Percentiles rank a stretch among this genome's conserved stretches.
Evolutionary conservation across 1,140 invertebrate genomes (phyloP).

Genomic region (Drosophila elegans): DNA sequence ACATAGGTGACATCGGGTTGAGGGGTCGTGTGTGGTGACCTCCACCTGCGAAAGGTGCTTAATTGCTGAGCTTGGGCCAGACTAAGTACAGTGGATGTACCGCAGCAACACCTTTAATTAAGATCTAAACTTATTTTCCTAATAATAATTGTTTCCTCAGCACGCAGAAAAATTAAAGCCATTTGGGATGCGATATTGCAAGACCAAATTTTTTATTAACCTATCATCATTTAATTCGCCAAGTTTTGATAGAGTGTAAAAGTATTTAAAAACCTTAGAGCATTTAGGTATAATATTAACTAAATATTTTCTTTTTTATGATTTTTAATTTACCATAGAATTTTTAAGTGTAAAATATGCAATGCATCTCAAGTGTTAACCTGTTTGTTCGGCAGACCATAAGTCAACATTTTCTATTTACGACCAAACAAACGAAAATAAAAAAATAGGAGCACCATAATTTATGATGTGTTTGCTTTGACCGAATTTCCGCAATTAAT

Average conservation of each 20-base stretch:
- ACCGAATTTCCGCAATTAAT: conserved; percentile 21
- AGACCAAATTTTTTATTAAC: too few species aligned
- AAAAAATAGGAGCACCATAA: neutral
- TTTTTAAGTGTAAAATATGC: neutral
- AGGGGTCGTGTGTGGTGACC: conserved; percentile 18
- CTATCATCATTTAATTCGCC: too few species aligned
- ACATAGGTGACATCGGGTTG: conserved; percentile 21
- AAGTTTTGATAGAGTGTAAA: too few species aligned
- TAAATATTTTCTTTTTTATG: too few species aligned
- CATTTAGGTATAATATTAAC: too few species aligned
- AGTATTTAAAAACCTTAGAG: too few species aligned
- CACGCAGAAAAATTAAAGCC: neutral
- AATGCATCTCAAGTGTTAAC: neutral
- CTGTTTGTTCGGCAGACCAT: neutral
- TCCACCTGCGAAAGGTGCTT: conserved; percentile 45
- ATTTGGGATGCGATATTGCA: too few species aligned
- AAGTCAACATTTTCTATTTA: neutral
- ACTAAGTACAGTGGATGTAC: conserved; percentile 4
- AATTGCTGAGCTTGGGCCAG: conserved; percentile 55
- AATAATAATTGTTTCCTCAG: neutral
- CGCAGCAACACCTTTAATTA: conserved; percentile 28
- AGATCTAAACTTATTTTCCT: conserved; percentile 11
- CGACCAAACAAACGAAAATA: neutral
- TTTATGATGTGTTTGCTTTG: conserved; percentile 16
- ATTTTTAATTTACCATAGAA: neutral